Evolutionary conservation across 2,888 invertebrate species (phyloP).

Genomic region (Clusia tigrina): DNA sequence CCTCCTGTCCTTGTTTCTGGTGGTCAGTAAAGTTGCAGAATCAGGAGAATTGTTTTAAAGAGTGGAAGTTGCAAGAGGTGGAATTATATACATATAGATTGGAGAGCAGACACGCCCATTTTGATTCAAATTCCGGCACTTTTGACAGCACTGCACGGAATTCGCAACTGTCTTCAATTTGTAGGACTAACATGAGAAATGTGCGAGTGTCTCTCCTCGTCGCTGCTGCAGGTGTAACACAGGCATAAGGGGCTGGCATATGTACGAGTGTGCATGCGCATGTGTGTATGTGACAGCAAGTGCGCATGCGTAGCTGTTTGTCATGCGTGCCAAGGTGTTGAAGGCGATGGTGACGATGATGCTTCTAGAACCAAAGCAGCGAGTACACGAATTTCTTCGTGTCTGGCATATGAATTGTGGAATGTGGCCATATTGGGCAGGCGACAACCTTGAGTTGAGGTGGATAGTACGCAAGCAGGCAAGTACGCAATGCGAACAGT

Average conservation of each 20-base stretch:
- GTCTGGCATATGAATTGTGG: conserved; percentile 5
- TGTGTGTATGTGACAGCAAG: conserved; percentile 32
- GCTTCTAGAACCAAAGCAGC: neutral
- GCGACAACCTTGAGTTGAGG: conserved; percentile 6
- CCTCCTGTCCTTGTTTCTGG: too few relatives aligned
- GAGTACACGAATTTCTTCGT: neutral
- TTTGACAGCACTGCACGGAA: too few relatives aligned
- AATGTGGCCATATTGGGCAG: conserved; percentile 1
- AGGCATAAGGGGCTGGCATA: too few relatives aligned
- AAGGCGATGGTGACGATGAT: neutral
- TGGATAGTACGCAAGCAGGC: neutral
- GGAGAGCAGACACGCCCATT: too few relatives aligned
- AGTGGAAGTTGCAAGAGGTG: too few relatives aligned
- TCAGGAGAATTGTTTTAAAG: too few relatives aligned
- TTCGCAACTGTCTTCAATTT: too few relatives aligned
- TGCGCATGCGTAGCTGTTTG: conserved; percentile 23
- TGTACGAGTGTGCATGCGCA: conserved; percentile 24
- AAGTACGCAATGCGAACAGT: neutral
- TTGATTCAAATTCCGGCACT: too few relatives aligned
- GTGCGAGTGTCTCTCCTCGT: conserved; percentile 9
- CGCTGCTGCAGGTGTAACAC: too few relatives aligned
- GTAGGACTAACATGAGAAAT: too few relatives aligned
- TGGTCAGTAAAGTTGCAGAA: too few relatives aligned
- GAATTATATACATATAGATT: too few relatives aligned
- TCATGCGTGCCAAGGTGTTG: neutral